Evolutionary conservation across 2,113 vertebrate species (phyloP).

Genomic region (Leucosticte australis): DNA sequence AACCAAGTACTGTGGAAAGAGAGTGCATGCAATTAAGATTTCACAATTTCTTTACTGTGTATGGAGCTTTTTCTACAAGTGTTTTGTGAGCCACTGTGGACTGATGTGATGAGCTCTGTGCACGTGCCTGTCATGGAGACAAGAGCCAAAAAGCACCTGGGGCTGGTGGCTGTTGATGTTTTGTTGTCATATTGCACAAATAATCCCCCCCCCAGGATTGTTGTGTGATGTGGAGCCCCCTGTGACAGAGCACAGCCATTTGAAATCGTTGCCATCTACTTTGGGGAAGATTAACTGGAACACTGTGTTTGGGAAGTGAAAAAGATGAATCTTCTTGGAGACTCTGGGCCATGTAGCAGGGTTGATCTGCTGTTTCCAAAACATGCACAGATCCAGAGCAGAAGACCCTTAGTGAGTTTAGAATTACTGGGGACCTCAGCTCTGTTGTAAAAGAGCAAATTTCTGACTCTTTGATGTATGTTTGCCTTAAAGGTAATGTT

Average conservation of each 20-base stretch:
- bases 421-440: neutral
- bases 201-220: neutral
- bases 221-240: neutral
- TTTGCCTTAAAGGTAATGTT: slow-evolving; percentile 59
- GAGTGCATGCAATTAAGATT: neutral
- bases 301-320: neutral
- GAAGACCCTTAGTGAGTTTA: neutral
- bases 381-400: neutral
- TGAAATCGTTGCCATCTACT: neutral
- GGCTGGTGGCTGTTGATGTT: neutral
- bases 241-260: neutral
- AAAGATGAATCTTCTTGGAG: neutral
- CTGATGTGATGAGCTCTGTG: neutral
- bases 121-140: neutral
- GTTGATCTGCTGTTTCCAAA: neutral
- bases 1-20: neutral
- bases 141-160: neutral
- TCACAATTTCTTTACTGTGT: neutral
- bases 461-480: slow-evolving; percentile 40
- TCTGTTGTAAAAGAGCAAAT: neutral
- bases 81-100: neutral
- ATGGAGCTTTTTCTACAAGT: neutral
- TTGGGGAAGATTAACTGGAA: neutral
- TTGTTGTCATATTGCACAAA: neutral
- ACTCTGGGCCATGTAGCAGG: neutral